A percentile compares a stretch with the other conserved stretches of the same genome.
phyloP scores from a whole-genome alignment of 1,140 invertebrate species.

The Forficula auricularia region DNA sequence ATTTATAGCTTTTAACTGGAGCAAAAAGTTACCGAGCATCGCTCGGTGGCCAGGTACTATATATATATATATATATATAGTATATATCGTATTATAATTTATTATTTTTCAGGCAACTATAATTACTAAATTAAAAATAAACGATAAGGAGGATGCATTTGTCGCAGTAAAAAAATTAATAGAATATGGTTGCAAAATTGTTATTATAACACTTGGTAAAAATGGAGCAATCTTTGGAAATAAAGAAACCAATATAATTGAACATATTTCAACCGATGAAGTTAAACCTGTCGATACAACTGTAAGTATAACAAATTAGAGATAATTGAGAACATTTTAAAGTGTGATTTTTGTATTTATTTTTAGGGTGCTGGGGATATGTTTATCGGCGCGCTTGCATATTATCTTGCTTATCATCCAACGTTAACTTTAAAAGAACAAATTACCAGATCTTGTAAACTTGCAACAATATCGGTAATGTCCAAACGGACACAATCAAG shows the following conservation, averaged over 20 bases:
- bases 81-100: too few species aligned
- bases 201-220: slow-evolving; percentile 68
- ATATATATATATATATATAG: too few species aligned
- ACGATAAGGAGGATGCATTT: slow-evolving; percentile 26
- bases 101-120: slow-evolving; percentile 37
- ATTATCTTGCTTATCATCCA: slow-evolving; percentile 43
- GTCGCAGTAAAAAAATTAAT: slow-evolving; percentile 39
- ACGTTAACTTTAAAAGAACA: slow-evolving; percentile 38
- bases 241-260: slow-evolving; percentile 25
- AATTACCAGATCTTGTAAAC: slow-evolving; percentile 47
- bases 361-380: slow-evolving; percentile 81
- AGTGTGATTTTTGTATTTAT: too few species aligned
- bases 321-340: too few species aligned
- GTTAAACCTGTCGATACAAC: slow-evolving; percentile 75
- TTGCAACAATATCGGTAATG: slow-evolving; percentile 61
- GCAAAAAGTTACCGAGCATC: too few species aligned
- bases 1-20: too few species aligned
- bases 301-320: slow-evolving; percentile 42
- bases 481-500: slow-evolving; percentile 69
- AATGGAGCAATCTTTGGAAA: slow-evolving; percentile 50
- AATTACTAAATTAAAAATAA: slow-evolving; percentile 38
- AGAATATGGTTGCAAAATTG: slow-evolving; percentile 46
- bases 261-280: slow-evolving; percentile 37
- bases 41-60: too few species aligned
- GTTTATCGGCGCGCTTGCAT: slow-evolving; percentile 76